Percentiles rank a stretch among this genome's conserved stretches.
Evolutionary conservation across 2,797 vertebrate genomes (phyloP).

Genomic region (Ceryle rudis): DNA sequence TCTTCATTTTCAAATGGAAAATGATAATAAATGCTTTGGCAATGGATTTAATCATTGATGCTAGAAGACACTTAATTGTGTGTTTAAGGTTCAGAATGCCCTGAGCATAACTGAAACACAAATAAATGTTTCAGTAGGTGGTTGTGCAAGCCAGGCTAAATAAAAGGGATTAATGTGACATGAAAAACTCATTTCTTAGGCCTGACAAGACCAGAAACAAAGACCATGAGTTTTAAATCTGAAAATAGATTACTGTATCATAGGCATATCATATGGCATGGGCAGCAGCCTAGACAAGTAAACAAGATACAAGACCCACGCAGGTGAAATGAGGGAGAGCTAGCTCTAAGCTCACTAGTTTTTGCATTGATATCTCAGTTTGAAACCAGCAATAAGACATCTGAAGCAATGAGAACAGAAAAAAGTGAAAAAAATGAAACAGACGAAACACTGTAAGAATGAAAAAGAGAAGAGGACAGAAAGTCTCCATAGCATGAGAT

Average conservation of each 20-base stretch:
- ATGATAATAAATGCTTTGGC: background rate
- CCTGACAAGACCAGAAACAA: background rate
- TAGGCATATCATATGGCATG: background rate
- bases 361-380: background rate
- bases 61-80: background rate
- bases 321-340: background rate
- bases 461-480: background rate
- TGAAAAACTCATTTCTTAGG: background rate
- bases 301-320: background rate
- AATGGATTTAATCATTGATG: background rate
- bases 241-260: background rate
- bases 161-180: background rate
- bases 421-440: background rate
- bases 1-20: background rate
- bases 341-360: background rate
- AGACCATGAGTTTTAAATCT: background rate
- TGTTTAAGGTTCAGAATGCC: background rate
- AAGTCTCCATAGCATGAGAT: background rate
- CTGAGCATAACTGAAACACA: background rate
- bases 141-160: background rate
- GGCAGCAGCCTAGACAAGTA: background rate
- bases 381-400: background rate
- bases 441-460: background rate
- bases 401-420: background rate
- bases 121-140: background rate